phyloP scores from a whole-genome alignment of 37 sponge, comb jelly and placozoan genomes.

The Chondrilla cf. caribensis region DNA sequence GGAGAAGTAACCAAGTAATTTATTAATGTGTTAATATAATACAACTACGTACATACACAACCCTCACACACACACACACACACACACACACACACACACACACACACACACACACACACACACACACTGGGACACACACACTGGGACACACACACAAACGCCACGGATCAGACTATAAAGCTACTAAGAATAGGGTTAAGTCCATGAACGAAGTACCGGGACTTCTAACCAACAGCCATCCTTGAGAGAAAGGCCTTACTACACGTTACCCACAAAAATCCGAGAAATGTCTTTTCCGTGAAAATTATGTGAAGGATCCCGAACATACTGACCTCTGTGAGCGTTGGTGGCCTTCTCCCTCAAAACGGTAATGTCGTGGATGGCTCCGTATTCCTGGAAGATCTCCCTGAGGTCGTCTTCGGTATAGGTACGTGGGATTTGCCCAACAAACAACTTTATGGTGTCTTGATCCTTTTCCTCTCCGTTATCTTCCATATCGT shows the following conservation, averaged over 20 bases:
- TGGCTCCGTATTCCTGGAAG: background rate
- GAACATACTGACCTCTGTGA: background rate
- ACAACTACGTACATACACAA: no score
- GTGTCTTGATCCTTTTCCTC: conserved; percentile 47
- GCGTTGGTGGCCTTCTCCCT: conserved; percentile 1
- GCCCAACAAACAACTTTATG: conserved; percentile 92
- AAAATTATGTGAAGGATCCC: no score
- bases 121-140: background rate
- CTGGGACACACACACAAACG: background rate
- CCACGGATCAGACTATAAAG: no score
- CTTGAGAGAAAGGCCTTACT: no score
- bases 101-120: background rate
- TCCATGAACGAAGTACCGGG: no score
- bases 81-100: conserved; percentile 1
- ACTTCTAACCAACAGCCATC: no score
- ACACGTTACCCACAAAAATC: no score
- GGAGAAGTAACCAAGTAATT: no score
- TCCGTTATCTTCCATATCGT: background rate
- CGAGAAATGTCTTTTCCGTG: no score
- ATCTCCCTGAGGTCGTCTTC: conserved; percentile 59
- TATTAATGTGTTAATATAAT: no score
- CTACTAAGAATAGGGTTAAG: no score
- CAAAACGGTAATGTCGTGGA: conserved; percentile 6
- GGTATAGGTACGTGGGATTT: conserved; percentile 73
- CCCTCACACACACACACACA: background rate